Evolutionary conservation across 1,140 invertebrate genomes (phyloP).

Genomic region (Eriocheir sinensis): DNA sequence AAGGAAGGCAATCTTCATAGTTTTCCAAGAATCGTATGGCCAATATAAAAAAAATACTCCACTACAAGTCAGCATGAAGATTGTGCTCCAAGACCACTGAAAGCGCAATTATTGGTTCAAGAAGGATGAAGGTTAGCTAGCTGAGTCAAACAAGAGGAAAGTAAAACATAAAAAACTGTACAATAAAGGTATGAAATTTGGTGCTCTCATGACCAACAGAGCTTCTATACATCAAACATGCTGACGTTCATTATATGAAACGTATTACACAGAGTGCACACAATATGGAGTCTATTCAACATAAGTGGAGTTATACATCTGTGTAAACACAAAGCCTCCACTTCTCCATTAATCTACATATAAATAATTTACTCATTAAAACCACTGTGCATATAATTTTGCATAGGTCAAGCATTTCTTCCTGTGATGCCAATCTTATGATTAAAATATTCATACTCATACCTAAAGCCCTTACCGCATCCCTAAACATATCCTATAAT

Average conservation of each 20-base stretch:
- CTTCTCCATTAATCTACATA: slow-evolving; percentile 5
- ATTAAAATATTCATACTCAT: slow-evolving; percentile 30
- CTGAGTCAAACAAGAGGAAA: slow-evolving; percentile 52
- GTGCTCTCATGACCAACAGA: slow-evolving; percentile 71
- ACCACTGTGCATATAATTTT: background rate
- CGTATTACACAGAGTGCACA: slow-evolving; percentile 56
- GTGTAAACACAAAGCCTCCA: background rate
- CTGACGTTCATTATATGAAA: slow-evolving; percentile 47
- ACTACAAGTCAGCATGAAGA: slow-evolving; percentile 9
- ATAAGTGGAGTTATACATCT: slow-evolving; percentile 20
- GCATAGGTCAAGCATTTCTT: background rate
- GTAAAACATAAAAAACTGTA: slow-evolving; percentile 35
- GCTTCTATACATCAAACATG: slow-evolving; percentile 70
- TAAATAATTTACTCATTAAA: slow-evolving; percentile 36
- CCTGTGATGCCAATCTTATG: slow-evolving; percentile 36
- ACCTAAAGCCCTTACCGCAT: background rate
- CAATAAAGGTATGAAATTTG: slow-evolving; percentile 50
- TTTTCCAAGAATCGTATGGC: slow-evolving; percentile 39
- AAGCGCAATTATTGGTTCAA: slow-evolving; percentile 57
- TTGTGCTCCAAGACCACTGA: slow-evolving; percentile 25
- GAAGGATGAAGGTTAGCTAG: slow-evolving; percentile 45
- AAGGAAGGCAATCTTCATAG: slow-evolving; percentile 38
- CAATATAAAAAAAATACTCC: background rate
- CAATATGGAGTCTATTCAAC: slow-evolving; percentile 41
- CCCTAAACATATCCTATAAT: slow-evolving; percentile 60